Base-by-base conservation (phyloP, 2,797 vertebrate species). In the Rallus crepitans region DNA sequence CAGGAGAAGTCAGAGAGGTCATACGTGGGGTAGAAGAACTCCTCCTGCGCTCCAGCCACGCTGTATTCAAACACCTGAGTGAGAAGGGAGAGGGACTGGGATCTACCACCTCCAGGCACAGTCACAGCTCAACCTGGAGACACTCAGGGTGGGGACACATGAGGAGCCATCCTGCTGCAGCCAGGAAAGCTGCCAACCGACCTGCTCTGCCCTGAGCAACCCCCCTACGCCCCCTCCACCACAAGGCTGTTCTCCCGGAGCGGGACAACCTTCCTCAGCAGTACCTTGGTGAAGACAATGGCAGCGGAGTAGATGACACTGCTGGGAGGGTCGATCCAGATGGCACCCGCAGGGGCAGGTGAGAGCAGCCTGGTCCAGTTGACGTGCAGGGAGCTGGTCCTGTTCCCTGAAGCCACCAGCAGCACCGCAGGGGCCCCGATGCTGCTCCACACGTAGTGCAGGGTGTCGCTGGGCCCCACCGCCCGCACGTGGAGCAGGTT, bases 361-460 rank as follows among this genome's bases (percentile, higher is more conserved):
- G 97, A 97, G 8, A 98, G 75, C 60, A 99, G 98, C 23, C 5
- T 75, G 15, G 86, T 71, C 99, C 99, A 99, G 98, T 99, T 93
- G 82, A 99, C 90, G 20, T 70, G 52, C 31, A 99, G 86, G 9
- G 33, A 4, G 9, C 99, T 99, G 50, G 77, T 64, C 7, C 93
- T 33, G 12, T 96, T 98, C 87, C 94, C 84, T 0, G 98, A 99
- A 97, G 99, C 98, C 39, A 99, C 97, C 11, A 99, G 84, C 56
- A 99, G 97, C 80, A 98, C 98, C 0, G 99, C 85, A 0, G 99
- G 99, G 8, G 98, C 98, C 30, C 98, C 99, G 12, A 96, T 96
- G 78, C 98, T 98, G 96, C 98, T 99, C 96, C 99, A 98, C 27
- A 99, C 50, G 72, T 98, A 99, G 97, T 99, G 99, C 93, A 99